Conservation (phyloP, 2,113 vertebrate genomes). For the Pogonocichla stellata region DNA sequence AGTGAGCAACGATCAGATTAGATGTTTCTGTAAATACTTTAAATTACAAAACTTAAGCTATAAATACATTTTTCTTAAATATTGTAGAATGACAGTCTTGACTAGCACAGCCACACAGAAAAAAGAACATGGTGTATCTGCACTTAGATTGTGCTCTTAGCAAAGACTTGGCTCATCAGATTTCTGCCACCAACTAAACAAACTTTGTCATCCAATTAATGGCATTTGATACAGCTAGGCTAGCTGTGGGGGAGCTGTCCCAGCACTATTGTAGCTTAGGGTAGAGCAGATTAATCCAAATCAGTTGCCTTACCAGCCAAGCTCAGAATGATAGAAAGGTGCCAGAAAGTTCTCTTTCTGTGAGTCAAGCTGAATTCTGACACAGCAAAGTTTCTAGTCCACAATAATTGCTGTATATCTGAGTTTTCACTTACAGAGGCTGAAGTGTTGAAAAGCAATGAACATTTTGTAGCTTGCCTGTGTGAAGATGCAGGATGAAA, state of each 20-base stretch:
- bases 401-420: background rate
- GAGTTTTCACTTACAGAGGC: background rate
- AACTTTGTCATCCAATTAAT: background rate
- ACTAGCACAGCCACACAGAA: background rate
- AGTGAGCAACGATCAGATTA: background rate
- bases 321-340: background rate
- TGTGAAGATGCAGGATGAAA: background rate
- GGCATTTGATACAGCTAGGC: background rate
- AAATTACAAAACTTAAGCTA: background rate
- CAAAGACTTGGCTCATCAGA: background rate
- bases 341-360: background rate
- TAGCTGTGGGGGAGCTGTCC: background rate
- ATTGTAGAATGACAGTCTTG: background rate
- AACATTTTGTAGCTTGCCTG: background rate
- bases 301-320: background rate
- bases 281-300: background rate
- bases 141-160: background rate
- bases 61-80: background rate
- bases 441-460: background rate
- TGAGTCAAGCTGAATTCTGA: background rate
- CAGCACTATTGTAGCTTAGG: background rate
- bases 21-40: background rate
- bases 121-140: rapidly evolving
- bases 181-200: background rate
- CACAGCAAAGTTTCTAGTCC: background rate